Conservation (phyloP, 2,113 vertebrate genomes). For the Butastur rufipennis region DNA sequence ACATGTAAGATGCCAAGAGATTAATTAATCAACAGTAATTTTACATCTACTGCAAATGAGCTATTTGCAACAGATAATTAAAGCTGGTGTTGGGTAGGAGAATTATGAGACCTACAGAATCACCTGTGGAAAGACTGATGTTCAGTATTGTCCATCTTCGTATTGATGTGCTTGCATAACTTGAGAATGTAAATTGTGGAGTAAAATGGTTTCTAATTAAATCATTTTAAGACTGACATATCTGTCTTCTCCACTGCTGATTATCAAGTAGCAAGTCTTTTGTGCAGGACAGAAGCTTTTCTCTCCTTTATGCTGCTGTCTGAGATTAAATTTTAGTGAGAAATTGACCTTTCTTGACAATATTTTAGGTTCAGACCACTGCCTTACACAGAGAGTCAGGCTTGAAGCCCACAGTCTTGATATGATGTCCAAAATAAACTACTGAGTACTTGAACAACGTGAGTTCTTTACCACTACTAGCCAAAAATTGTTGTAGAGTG, state of each 20-base stretch:
- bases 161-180: background rate
- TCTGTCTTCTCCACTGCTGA: background rate
- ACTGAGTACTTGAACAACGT: background rate
- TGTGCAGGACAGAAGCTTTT: background rate
- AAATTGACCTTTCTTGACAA: background rate
- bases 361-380: background rate
- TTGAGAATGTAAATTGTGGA: background rate
- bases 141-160: background rate
- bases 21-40: slow-evolving; percentile 38
- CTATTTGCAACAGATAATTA: slow-evolving; percentile 18
- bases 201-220: background rate
- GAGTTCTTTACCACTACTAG: background rate
- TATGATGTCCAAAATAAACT: background rate
- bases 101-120: background rate
- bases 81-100: background rate
- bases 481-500: background rate
- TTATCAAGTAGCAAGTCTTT: background rate
- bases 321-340: background rate
- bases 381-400: background rate
- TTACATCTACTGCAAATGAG: slow-evolving; percentile 1
- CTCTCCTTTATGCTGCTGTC: background rate
- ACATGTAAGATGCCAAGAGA: background rate
- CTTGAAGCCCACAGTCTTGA: background rate
- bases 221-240: background rate
- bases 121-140: background rate